phyloP scores from a whole-genome alignment of 1,140 invertebrate genomes.

The Agrypnia vestita region DNA sequence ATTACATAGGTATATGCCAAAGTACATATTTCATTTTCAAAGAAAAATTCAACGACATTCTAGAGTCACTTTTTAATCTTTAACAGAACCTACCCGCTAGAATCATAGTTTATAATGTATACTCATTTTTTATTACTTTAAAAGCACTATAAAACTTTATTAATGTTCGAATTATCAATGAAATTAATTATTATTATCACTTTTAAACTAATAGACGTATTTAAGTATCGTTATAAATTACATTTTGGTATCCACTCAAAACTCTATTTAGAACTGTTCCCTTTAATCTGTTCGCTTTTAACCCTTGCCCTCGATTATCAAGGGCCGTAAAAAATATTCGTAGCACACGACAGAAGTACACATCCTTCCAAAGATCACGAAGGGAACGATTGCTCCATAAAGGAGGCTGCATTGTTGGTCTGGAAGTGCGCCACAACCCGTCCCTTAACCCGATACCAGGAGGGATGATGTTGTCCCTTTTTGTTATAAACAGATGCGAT shows the following conservation, averaged over 20 bases:
- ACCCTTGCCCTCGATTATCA: conserved; percentile 45
- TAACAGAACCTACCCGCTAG: too few relatives aligned
- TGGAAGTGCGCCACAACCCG: conserved; percentile 17
- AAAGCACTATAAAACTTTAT: too few relatives aligned
- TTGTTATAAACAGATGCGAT: conserved; percentile 37
- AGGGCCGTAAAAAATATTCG: conserved; percentile 16
- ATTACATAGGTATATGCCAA: background rate
- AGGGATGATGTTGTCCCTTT: conserved; percentile 38
- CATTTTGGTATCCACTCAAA: too few relatives aligned
- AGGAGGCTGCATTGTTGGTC: conserved; percentile 33
- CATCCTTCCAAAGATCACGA: conserved; percentile 10
- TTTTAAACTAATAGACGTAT: background rate
- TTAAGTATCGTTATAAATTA: too few relatives aligned
- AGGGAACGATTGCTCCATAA: conserved; percentile 18
- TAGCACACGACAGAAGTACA: conserved; percentile 32
- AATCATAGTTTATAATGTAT: too few relatives aligned
- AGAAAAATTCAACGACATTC: background rate
- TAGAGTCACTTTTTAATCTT: too few relatives aligned
- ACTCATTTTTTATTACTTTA: too few relatives aligned
- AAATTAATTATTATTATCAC: too few relatives aligned
- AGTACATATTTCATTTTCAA: background rate
- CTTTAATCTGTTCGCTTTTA: conserved; percentile 25
- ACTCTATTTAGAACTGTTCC: background rate
- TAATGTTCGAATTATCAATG: too few relatives aligned
- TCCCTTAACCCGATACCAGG: conserved; percentile 37